These are phyloP conservation scores for Catostylus mosaicus DNA, from an alignment of 30 jellyfish, hydroid and myxozoan species.

Conservation along the genomic window DNA sequence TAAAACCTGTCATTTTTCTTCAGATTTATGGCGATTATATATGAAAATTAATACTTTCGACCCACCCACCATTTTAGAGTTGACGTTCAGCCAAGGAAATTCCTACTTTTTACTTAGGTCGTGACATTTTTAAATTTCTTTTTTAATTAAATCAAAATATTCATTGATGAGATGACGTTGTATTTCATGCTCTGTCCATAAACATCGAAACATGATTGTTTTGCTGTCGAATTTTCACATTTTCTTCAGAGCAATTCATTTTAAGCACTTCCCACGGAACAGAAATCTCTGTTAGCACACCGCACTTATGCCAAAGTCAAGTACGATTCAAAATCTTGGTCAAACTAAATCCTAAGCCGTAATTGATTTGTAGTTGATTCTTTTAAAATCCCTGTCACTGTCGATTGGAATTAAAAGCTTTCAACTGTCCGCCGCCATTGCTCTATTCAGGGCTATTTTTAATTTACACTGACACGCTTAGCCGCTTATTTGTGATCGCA, in stretches of 20 bases:
- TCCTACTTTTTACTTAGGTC: no score
- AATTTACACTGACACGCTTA: not conserved
- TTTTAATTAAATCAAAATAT: no score
- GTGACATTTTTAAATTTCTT: no score
- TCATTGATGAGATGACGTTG: no score
- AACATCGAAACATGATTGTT: not conserved
- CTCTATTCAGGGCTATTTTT: not conserved
- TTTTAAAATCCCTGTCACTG: constrained; percentile 14
- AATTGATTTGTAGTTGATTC: constrained; percentile 5
- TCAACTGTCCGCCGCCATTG: not conserved
- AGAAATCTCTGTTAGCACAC: constrained; percentile 4
- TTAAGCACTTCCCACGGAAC: constrained; percentile 10
- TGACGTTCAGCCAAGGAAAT: no score
- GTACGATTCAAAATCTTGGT: not conserved
- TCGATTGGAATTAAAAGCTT: constrained; percentile 20
- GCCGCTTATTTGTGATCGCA: not conserved
- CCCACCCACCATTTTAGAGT: no score
- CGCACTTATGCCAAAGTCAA: constrained; percentile 17
- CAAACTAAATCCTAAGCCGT: constrained; percentile 8
- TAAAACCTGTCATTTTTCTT: no score
- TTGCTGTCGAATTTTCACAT: not conserved
- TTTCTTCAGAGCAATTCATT: not conserved
- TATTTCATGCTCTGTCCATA: not conserved
- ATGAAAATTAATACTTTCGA: no score
- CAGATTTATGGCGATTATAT: no score